Evolutionary conservation across 2,113 vertebrate species (phyloP).

Genomic region (Anoura caudifer): DNA sequence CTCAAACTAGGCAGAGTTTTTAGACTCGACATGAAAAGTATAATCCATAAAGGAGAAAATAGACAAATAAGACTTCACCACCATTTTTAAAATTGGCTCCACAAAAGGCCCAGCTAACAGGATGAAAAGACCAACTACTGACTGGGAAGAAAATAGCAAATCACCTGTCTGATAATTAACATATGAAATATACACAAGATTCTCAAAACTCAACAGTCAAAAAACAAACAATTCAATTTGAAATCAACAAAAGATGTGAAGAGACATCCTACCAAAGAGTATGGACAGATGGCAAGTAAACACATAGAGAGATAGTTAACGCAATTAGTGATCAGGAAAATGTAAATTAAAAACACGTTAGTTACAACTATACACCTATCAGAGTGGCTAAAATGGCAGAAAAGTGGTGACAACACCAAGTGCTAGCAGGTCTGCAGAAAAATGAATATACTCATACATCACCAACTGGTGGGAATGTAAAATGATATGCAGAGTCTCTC

Average conservation of each 20-base stretch:
- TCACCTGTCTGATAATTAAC: background rate
- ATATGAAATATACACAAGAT: background rate
- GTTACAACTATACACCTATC: background rate
- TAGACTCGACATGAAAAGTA: background rate
- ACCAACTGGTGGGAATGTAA: background rate
- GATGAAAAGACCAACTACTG: background rate
- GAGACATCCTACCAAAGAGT: background rate
- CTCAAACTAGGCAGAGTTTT: background rate
- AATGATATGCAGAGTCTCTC: background rate
- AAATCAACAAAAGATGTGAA: background rate
- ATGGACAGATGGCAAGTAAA: background rate
- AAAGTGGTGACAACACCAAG: background rate
- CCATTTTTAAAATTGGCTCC: background rate
- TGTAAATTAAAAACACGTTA: background rate
- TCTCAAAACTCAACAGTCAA: background rate
- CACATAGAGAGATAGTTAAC: background rate
- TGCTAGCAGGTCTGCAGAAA: background rate
- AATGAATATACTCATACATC: background rate
- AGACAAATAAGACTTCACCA: background rate
- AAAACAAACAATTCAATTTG: background rate
- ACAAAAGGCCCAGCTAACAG: background rate
- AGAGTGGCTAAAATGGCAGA: background rate
- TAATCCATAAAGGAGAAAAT: background rate
- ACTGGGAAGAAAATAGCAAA: background rate
- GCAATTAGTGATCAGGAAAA: background rate